A percentile compares a stretch with the other conserved stretches of the same genome.
Evolutionary conservation across 2,113 vertebrate genomes (phyloP).

Genomic region (Pomatorhinus ruficollis): DNA sequence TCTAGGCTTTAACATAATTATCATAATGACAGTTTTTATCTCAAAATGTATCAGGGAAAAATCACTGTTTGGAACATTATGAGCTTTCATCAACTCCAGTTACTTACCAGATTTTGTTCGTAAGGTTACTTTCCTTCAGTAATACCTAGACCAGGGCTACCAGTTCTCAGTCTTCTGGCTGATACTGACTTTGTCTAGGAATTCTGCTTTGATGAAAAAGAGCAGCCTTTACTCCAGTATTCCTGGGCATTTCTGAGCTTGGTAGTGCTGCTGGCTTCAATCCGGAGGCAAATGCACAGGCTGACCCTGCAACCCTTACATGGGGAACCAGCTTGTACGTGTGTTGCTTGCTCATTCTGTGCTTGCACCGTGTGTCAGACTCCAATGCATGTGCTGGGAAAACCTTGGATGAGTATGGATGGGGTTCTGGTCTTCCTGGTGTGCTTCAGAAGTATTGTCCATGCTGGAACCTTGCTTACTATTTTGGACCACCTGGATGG

Average conservation of each 20-base stretch:
- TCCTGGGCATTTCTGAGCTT: neutral
- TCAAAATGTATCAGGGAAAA: neutral
- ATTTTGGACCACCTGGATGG: neutral
- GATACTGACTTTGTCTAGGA: neutral
- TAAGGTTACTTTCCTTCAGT: neutral
- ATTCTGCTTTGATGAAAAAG: neutral
- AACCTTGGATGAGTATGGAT: neutral
- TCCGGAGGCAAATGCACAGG: neutral
- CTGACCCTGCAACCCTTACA: neutral
- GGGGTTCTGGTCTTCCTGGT: neutral
- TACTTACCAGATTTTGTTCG: neutral
- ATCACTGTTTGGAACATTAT: neutral
- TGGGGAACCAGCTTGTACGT: accelerated
- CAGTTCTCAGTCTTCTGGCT: neutral
- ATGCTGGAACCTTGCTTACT: neutral
- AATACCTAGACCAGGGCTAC: neutral
- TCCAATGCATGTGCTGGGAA: neutral
- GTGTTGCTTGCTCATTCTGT: neutral
- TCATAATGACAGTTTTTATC: neutral
- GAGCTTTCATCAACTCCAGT: neutral
- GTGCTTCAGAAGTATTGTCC: neutral
- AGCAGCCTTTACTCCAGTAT: neutral
- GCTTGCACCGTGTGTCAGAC: neutral
- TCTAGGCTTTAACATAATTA: neutral
- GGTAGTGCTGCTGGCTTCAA: neutral